Percentiles rank a stretch among this genome's conserved stretches.
Conservation (phyloP, 2,113 vertebrate species). For the Vulpes vulpes region DNA sequence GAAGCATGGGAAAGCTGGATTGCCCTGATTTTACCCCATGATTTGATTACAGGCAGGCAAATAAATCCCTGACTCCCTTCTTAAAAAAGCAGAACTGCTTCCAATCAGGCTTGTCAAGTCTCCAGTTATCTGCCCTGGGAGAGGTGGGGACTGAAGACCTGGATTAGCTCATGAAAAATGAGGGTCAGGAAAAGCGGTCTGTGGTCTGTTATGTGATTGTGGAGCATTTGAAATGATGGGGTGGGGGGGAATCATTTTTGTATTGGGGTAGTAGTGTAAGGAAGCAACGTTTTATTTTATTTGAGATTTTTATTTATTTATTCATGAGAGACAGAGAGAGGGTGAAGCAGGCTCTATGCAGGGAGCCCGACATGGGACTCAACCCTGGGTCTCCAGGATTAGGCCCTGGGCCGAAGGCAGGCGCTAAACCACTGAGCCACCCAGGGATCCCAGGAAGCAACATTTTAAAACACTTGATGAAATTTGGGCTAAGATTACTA, state of each 20-base stretch:
- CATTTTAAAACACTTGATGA: slow-evolving; percentile 11
- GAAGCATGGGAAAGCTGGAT: background rate
- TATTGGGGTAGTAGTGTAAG: background rate
- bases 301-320: too few relatives aligned
- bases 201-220: background rate
- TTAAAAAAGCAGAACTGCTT: background rate
- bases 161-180: background rate
- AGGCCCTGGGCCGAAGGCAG: too few relatives aligned
- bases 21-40: background rate
- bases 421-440: too few relatives aligned
- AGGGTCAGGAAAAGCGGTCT: background rate
- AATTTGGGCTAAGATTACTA: background rate
- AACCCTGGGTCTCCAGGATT: too few relatives aligned
- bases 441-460: background rate
- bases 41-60: background rate
- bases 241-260: background rate
- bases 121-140: background rate
- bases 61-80: background rate
- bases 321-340: too few relatives aligned
- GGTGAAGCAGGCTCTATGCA: too few relatives aligned
- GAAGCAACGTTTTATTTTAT: background rate
- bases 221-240: slow-evolving; percentile 10
- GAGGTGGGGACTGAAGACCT: background rate
- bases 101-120: background rate
- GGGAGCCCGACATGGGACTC: too few relatives aligned